These are phyloP conservation scores for Halcyon chelicuti DNA, from an alignment of 2,797 vertebrate species.

Conservation along the genomic window DNA sequence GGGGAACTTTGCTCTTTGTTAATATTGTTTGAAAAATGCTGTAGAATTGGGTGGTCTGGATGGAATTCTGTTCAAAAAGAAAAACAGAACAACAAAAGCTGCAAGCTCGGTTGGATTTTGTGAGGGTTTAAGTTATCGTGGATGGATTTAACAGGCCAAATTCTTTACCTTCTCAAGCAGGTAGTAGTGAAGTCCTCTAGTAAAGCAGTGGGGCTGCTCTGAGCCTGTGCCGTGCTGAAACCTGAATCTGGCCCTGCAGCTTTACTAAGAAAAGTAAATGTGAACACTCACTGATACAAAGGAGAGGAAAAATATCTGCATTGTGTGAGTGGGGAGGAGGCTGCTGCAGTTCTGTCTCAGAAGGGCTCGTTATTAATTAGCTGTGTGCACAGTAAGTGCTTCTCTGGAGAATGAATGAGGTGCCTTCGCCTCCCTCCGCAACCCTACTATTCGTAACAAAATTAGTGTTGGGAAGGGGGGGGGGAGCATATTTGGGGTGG, in stretches of 20 bases:
- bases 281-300: neutral
- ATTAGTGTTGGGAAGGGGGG: neutral
- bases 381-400: neutral
- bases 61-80: neutral
- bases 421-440: neutral
- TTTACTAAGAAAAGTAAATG: neutral
- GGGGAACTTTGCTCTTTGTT: neutral
- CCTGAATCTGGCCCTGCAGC: neutral
- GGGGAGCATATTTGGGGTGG: neutral
- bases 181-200: neutral
- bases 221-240: neutral
- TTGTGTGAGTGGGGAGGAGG: neutral
- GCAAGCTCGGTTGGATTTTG: neutral
- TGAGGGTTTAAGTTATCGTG: neutral
- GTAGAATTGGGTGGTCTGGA: neutral
- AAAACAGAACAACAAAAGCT: neutral
- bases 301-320: neutral
- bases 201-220: neutral
- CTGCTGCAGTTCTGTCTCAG: constrained; percentile 8
- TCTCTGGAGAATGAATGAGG: neutral
- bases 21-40: neutral
- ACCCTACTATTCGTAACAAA: neutral
- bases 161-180: neutral
- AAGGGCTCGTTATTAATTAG: constrained; percentile 22
- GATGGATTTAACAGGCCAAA: neutral